A percentile compares a stretch with the other conserved stretches of the same genome.
These are phyloP conservation scores for Paradoxurus hermaphroditus DNA, from an alignment of 2,113 vertebrate species.

Conservation along the genomic window DNA sequence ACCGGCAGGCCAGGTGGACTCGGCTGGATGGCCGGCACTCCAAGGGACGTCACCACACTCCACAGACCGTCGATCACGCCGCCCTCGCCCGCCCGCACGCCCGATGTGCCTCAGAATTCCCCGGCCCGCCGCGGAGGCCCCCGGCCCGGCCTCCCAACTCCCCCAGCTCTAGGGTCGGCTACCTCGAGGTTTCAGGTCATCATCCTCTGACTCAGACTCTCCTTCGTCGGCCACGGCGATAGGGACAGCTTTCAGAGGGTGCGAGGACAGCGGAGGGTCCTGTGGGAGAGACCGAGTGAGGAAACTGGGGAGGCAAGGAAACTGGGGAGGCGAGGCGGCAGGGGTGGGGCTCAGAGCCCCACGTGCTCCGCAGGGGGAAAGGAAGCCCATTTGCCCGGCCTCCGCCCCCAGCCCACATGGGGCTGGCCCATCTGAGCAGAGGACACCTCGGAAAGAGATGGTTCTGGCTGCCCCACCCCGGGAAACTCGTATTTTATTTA, in stretches of 20 bases:
- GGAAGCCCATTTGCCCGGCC: not conserved
- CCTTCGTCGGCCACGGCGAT: constrained; percentile 97
- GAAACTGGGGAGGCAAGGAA: not conserved
- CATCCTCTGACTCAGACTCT: constrained; percentile 96
- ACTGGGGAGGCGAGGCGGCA: not conserved
- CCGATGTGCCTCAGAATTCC: rapidly evolving
- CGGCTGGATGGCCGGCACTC: not conserved
- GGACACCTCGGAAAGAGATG: not conserved
- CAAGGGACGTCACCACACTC: not conserved
- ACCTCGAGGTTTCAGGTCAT: constrained; percentile 98
- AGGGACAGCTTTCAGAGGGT: constrained; percentile 92
- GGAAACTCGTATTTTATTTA: not conserved
- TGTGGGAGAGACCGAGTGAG: constrained; percentile 68
- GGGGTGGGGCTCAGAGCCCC: not conserved
- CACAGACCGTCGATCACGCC: rapidly evolving
- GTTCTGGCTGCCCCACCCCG: too few species aligned
- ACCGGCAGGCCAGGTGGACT: not conserved
- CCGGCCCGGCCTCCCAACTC: rapidly evolving
- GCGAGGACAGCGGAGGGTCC: constrained; percentile 84
- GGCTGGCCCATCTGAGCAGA: not conserved
- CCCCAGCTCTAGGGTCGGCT: not conserved
- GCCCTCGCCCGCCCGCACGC: rapidly evolving
- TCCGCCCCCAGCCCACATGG: rapidly evolving
- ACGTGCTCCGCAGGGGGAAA: rapidly evolving
- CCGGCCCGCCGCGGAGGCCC: rapidly evolving